Percentiles rank a stretch among this genome's conserved stretches.
Evolutionary conservation across 2,888 invertebrate genomes (phyloP).

Genomic region (Parascotia fuliginaria): DNA sequence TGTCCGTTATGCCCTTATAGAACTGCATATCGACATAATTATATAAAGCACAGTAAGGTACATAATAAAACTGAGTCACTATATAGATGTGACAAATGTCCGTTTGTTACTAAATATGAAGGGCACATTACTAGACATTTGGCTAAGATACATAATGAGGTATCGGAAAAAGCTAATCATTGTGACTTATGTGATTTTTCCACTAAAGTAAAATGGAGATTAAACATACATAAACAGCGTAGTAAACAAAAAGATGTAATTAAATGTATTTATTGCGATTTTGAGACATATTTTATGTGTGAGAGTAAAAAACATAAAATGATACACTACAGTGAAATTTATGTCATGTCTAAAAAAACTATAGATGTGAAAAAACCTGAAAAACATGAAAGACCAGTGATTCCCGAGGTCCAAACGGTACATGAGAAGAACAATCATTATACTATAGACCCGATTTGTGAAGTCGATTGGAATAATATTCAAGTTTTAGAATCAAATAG

Average conservation of each 20-base stretch:
- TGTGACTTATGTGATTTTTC: conserved; percentile 68
- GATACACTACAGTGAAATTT: conserved; percentile 31
- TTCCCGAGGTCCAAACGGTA: neutral
- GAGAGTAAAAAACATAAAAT: conserved; percentile 62
- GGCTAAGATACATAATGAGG: conserved; percentile 65
- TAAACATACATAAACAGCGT: conserved; percentile 62
- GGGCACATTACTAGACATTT: conserved; percentile 68
- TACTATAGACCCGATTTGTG: conserved; percentile 53
- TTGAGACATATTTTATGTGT: conserved; percentile 60
- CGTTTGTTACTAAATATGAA: conserved; percentile 61
- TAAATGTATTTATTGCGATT: conserved; percentile 60
- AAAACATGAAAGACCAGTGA: neutral
- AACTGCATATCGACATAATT: conserved; percentile 54
- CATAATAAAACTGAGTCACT: conserved; percentile 42
- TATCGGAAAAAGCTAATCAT: conserved; percentile 56
- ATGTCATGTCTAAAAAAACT: conserved; percentile 11
- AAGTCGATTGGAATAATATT: conserved; percentile 63
- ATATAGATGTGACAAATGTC: conserved; percentile 66
- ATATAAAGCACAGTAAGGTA: conserved; percentile 49
- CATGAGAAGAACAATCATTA: conserved; percentile 52
- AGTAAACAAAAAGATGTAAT: conserved; percentile 50
- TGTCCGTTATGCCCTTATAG: conserved; percentile 49
- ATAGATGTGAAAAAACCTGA: neutral
- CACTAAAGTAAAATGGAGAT: conserved; percentile 60
- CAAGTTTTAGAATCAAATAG: conserved; percentile 58